A percentile compares a stretch with the other conserved stretches of the same genome.
These are phyloP conservation scores for Zygogramma bicolorata DNA, from an alignment of 2,888 invertebrate genomes.

Conservation along the genomic window DNA sequence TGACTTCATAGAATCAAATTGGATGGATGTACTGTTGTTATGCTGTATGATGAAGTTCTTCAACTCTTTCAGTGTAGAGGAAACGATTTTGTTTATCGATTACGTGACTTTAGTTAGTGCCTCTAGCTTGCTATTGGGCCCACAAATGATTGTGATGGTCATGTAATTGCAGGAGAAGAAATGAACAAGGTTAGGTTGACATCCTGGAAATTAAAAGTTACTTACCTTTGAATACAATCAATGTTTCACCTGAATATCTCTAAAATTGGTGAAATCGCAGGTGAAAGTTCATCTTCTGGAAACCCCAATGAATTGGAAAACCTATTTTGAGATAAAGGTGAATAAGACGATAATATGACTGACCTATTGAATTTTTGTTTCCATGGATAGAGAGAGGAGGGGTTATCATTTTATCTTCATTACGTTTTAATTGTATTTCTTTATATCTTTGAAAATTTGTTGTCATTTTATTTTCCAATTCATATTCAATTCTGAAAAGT, in stretches of 20 bases:
- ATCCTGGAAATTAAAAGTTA: no score
- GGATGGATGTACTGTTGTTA: not conserved
- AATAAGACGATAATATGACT: not conserved
- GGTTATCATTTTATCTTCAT: not conserved
- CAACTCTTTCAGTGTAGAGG: not conserved
- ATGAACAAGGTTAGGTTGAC: not conserved
- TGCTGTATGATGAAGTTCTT: not conserved
- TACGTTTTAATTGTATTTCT: not conserved
- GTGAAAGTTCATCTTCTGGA: no score
- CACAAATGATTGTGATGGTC: not conserved
- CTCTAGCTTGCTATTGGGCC: not conserved
- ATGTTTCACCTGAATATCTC: no score
- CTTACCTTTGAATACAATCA: no score
- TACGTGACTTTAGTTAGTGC: not conserved
- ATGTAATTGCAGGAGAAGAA: not conserved
- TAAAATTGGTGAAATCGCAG: no score
- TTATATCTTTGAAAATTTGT: not conserved
- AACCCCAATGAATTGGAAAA: not conserved
- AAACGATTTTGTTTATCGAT: not conserved
- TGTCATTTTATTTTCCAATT: not conserved
- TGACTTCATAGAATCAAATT: not conserved
- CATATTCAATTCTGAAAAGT: not conserved
- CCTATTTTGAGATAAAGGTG: not conserved
- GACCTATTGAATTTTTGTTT: not conserved
- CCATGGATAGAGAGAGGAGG: not conserved